These are phyloP conservation scores for Drosophila setifemur DNA, from an alignment of 1,140 invertebrate genomes.

Conservation along the genomic window DNA sequence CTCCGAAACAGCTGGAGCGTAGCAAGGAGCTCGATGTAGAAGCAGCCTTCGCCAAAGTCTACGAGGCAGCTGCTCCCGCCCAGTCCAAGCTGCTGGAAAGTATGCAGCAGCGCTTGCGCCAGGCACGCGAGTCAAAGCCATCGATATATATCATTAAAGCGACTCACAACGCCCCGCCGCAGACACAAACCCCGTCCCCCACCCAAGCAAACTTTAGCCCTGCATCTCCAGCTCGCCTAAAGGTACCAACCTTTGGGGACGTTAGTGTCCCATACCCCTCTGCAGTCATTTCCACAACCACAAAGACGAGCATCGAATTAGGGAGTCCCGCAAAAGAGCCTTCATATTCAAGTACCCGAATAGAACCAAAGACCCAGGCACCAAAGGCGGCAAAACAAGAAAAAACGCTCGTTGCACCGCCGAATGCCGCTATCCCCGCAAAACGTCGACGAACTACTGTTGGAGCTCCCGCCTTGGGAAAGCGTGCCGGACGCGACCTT, in stretches of 20 bases:
- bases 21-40: conserved; percentile 3
- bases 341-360: not conserved
- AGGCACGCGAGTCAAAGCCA: conserved; percentile 67
- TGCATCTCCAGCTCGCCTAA: not conserved
- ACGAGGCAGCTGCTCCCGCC: conserved; percentile 54
- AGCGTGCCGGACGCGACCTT: conserved; percentile 34
- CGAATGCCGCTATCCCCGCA: not conserved
- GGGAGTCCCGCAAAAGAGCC: not conserved
- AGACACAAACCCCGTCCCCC: not conserved
- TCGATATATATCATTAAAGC: conserved; percentile 73
- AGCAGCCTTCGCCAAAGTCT: conserved; percentile 52
- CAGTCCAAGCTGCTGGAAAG: conserved; percentile 39
- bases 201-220: not conserved
- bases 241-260: not conserved
- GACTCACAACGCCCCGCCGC: conserved; percentile 26
- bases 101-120: conserved; percentile 62
- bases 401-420: not conserved
- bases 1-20: not conserved
- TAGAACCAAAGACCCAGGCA: not conserved
- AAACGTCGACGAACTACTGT: conserved; percentile 42
- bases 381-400: not conserved
- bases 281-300: not conserved
- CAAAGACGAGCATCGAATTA: not conserved
- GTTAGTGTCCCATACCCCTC: conserved; percentile 4
- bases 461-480: not conserved